Evolutionary conservation across 1,140 invertebrate species (phyloP).

Genomic region (Gryllus bimaculatus): DNA sequence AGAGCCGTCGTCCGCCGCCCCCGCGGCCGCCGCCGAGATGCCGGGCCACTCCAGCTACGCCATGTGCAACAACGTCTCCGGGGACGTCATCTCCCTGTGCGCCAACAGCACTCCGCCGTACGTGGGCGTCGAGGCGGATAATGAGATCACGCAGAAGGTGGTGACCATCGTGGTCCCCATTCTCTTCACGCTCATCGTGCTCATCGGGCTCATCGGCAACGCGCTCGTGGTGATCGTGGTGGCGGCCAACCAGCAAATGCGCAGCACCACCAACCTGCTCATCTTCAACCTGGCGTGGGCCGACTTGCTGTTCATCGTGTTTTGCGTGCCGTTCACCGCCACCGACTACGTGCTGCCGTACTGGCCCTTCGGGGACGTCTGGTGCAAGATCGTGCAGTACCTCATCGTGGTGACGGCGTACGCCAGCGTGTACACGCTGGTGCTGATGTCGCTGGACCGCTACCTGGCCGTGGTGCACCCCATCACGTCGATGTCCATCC

Average conservation of each 20-base stretch:
- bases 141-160: constrained; percentile 27
- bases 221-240: constrained; percentile 61
- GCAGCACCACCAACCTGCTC: constrained; percentile 85
- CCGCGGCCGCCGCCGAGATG: too few species aligned
- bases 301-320: constrained; percentile 87
- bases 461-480: constrained; percentile 93
- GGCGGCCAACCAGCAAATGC: constrained; percentile 77
- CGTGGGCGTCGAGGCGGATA: neutral
- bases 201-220: constrained; percentile 83
- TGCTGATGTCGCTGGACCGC: constrained; percentile 90
- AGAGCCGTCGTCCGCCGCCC: too few species aligned
- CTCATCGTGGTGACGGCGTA: constrained; percentile 83
- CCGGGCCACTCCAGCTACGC: neutral
- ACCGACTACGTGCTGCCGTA: constrained; percentile 74
- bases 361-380: constrained; percentile 85
- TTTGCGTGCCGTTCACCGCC: constrained; percentile 91
- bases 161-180: constrained; percentile 69
- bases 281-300: constrained; percentile 83
- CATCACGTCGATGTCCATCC: constrained; percentile 74
- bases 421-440: constrained; percentile 86
- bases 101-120: neutral
- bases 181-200: constrained; percentile 77
- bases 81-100: neutral
- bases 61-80: neutral
- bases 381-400: constrained; percentile 84